Evolutionary conservation across 2,797 vertebrate species (phyloP).

Genomic region (Otus scops): DNA sequence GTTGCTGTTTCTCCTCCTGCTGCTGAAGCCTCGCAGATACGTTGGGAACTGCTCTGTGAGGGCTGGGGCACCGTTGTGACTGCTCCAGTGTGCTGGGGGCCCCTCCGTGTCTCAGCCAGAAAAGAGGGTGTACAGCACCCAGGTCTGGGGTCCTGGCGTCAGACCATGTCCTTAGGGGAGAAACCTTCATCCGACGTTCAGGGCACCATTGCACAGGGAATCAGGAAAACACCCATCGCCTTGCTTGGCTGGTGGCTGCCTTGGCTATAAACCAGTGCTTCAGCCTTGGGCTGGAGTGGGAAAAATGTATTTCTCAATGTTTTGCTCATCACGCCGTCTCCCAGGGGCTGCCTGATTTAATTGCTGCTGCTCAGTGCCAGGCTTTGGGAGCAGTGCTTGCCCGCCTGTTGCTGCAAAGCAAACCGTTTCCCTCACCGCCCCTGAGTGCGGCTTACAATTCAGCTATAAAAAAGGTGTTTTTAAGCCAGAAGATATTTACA

Average conservation of each 20-base stretch:
- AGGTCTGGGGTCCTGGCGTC: not conserved
- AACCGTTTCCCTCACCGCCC: not conserved
- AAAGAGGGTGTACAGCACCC: not conserved
- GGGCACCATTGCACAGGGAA: not conserved
- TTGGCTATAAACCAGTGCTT: not conserved
- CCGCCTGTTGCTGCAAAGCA: not conserved
- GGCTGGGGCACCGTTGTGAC: not conserved
- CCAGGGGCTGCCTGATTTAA: not conserved
- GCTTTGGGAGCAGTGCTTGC: not conserved
- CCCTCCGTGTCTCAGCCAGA: not conserved
- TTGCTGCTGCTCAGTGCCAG: not conserved
- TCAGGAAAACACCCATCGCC: not conserved
- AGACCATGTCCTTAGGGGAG: not conserved
- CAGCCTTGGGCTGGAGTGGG: not conserved
- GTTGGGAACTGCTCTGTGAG: rapidly evolving
- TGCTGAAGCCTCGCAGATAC: rapidly evolving
- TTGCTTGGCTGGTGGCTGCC: not conserved
- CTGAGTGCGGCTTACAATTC: not conserved
- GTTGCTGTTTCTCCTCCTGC: not conserved
- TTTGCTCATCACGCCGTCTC: not conserved
- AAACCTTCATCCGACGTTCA: rapidly evolving
- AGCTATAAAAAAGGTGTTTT: not conserved
- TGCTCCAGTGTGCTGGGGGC: not conserved
- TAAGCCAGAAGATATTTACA: not conserved
- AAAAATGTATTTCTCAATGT: not conserved